Evolutionary conservation across 2,888 invertebrate genomes (phyloP).

Genomic region (Idaea straminata): DNA sequence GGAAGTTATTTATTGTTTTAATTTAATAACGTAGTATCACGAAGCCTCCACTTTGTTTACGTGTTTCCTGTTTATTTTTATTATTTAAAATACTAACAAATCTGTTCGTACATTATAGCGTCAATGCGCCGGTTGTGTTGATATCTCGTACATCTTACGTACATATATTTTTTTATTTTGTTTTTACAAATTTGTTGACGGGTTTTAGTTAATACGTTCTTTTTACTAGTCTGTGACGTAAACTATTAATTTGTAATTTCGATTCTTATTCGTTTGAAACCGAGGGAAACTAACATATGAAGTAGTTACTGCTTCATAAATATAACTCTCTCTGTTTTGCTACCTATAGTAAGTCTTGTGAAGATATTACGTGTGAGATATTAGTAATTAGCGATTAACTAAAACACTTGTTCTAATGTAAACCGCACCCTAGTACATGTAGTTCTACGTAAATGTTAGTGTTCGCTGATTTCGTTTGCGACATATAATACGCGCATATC

Average conservation of each 20-base stretch:
- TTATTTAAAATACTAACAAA: conserved; percentile 28
- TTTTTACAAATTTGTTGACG: conserved; percentile 39
- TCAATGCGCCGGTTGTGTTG: conserved; percentile 34
- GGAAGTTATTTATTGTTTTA: conserved; percentile 63
- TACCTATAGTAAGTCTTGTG: conserved; percentile 38
- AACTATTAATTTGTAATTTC: conserved; percentile 19
- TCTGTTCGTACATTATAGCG: conserved; percentile 31
- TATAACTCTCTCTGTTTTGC: not conserved
- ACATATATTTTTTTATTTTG: conserved; percentile 43
- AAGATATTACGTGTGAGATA: conserved; percentile 68
- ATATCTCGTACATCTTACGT: conserved; percentile 33
- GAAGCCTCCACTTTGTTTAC: conserved; percentile 53
- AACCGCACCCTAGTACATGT: conserved; percentile 54
- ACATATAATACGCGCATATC: conserved; percentile 3
- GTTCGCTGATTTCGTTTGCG: conserved; percentile 25
- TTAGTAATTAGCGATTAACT: conserved; percentile 58
- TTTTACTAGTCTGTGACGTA: conserved; percentile 53
- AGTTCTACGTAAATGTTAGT: conserved; percentile 28
- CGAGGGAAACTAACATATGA: not conserved
- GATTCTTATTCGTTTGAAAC: conserved; percentile 4
- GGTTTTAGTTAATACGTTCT: conserved; percentile 48
- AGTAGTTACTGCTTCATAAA: not conserved
- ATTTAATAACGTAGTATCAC: conserved; percentile 57
- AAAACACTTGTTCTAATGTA: conserved; percentile 50
- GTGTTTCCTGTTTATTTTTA: conserved; percentile 35